These are phyloP conservation scores for Paracanthobrama guichenoti DNA, from an alignment of 2,113 vertebrate genomes.

Conservation along the genomic window DNA sequence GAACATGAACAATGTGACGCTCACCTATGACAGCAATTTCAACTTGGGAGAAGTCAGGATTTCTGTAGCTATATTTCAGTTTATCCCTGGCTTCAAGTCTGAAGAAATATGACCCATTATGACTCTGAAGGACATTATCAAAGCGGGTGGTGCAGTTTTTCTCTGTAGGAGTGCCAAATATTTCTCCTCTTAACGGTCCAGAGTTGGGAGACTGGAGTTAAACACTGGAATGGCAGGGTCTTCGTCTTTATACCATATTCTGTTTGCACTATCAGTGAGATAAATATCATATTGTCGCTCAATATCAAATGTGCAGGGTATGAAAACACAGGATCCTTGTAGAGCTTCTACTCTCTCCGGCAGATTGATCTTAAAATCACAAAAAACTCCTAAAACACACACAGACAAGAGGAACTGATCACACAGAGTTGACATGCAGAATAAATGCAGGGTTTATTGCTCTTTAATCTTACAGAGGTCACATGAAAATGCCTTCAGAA, in stretches of 20 bases:
- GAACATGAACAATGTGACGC: neutral
- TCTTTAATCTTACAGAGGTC: neutral
- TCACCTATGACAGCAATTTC: neutral
- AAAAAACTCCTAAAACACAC: slow-evolving; percentile 1
- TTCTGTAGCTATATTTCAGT: neutral
- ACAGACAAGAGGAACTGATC: neutral
- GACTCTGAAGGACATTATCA: neutral
- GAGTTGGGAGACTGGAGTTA: neutral
- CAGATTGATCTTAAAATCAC: neutral
- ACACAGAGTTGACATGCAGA: neutral
- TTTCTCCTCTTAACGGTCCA: neutral
- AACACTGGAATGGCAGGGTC: rapidly evolving
- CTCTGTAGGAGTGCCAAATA: neutral
- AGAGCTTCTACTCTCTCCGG: slow-evolving; percentile 22
- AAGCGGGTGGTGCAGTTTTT: slow-evolving; percentile 22
- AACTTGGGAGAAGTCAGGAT: neutral
- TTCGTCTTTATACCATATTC: neutral
- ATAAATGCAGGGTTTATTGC: neutral
- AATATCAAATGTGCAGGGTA: slow-evolving; percentile 40
- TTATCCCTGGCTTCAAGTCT: neutral
- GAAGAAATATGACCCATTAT: neutral
- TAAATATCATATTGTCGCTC: rapidly evolving
- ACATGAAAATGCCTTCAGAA: neutral
- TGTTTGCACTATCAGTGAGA: neutral
- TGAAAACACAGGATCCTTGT: slow-evolving; percentile 34